Base-by-base conservation (phyloP, 2,113 vertebrate genomes). In the Paraplagusia blochii region DNA sequence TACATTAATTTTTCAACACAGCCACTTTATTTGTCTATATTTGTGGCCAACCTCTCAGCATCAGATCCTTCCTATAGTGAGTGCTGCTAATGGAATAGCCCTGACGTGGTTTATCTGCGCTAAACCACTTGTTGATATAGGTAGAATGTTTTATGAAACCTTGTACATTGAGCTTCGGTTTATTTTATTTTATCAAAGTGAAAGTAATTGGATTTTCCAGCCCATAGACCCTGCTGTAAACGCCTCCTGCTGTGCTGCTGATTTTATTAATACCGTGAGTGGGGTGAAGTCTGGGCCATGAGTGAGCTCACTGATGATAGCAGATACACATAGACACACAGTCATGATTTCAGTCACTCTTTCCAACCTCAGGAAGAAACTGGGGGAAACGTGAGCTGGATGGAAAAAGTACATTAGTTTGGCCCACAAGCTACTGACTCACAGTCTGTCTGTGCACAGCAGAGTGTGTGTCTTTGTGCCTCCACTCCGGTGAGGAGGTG, bases 361-460 rank as follows among this genome's bases (percentile, higher is more conserved):
- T 82, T 82, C 77, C 72, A 65, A 66, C 53, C 72, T 72, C 66
- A 60, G 66, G 14, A 44, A 60, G 40, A 53, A 35, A 22, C 62
- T 42, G 0, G 11, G 11, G 44, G 46, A 52, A 66, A 59, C 16
- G 50, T 69, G 69, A 72, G 52, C 55, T 45, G 63, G 33, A 50
- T 36, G 74, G 57, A 58, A 38, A 15, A 48, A 65, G 14, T 51
- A 61, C 68, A 48, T 75, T 49, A 53, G 57, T 55, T 35, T 42
- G 56, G 11, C 62, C 73, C 82, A 68, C 76, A 59, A 16, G 43
- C 40, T n/a, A 44, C 43, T 66, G 71, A 69, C 50, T 77, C 66
- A 71, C 58, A 19, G 72, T 72, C 58, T 74, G 58, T 45, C 33
- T 34, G 11, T 47, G 33, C 1, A 6, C 11, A 11, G 14, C 8